phyloP scores from a whole-genome alignment of 2,797 vertebrate genomes.

The Centroberyx gerrardi region DNA sequence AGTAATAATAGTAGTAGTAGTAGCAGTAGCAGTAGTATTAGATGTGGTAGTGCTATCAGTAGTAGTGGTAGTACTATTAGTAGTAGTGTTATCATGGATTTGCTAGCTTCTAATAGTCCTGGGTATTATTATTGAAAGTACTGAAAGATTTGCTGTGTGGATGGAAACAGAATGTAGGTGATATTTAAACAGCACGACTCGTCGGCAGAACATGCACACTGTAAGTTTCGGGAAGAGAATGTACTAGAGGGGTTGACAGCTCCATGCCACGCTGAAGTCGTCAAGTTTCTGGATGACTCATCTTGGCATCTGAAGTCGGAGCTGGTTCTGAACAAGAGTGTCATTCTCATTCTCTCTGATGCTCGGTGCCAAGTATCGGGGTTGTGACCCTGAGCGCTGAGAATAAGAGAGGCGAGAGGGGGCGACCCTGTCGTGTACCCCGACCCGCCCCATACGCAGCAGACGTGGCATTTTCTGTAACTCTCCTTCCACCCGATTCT shows the following conservation, averaged over 20 bases:
- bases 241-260: conserved; percentile 25
- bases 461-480: neutral
- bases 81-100: neutral
- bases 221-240: neutral
- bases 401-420: neutral
- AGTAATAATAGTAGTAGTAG: neutral
- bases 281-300: conserved; percentile 60
- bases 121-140: no score
- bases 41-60: neutral
- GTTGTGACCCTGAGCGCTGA: conserved; percentile 24
- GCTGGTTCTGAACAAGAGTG: conserved; percentile 37
- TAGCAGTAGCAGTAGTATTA: neutral
- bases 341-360: conserved; percentile 22
- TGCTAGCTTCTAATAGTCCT: no score
- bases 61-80: neutral
- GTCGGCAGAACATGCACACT: neutral
- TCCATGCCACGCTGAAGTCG: conserved; percentile 2
- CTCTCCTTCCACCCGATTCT: neutral
- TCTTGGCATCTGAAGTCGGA: conserved; percentile 42
- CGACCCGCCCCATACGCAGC: neutral
- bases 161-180: neutral
- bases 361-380: conserved; percentile 42
- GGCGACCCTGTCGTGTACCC: neutral
- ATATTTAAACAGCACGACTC: no score
- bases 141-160: neutral